Conservation (phyloP, 2,113 vertebrate genomes). For the Oreocharis arfaki region DNA sequence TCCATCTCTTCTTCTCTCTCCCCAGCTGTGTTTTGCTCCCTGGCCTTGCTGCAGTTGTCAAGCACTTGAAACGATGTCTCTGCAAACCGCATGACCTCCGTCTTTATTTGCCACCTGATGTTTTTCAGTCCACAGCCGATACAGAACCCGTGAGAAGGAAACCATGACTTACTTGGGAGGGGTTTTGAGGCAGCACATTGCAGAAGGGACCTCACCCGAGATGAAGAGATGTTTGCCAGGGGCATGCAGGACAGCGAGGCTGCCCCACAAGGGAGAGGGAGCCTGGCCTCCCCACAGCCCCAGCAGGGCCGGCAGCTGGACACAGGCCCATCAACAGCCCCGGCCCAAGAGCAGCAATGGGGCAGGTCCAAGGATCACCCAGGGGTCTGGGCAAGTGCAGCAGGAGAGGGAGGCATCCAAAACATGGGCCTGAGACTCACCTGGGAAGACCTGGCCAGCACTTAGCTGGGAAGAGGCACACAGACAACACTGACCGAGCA, state of each 20-base stretch:
- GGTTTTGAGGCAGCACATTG: neutral
- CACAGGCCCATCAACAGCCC: accelerated
- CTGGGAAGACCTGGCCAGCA: too few relatives aligned
- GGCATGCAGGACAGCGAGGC: neutral
- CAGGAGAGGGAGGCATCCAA: neutral
- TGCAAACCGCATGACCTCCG: accelerated
- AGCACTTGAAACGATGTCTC: neutral
- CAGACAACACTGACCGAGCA: accelerated
- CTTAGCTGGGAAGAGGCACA: accelerated
- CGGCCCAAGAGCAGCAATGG: too few relatives aligned
- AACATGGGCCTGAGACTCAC: accelerated
- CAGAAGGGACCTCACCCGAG: accelerated
- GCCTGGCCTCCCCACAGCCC: accelerated
- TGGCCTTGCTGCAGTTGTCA: neutral
- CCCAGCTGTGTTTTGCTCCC: neutral
- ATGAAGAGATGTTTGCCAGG: neutral
- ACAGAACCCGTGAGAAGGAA: neutral
- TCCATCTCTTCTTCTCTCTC: neutral
- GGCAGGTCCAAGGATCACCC: neutral
- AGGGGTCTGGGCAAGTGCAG: neutral
- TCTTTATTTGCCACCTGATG: accelerated
- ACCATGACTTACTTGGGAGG: neutral
- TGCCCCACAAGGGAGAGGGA: neutral
- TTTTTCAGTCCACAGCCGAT: neutral
- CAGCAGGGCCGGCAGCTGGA: neutral